Evolutionary conservation across 2,888 invertebrate species (phyloP).

Genomic region (Synergus umbraculus): DNA sequence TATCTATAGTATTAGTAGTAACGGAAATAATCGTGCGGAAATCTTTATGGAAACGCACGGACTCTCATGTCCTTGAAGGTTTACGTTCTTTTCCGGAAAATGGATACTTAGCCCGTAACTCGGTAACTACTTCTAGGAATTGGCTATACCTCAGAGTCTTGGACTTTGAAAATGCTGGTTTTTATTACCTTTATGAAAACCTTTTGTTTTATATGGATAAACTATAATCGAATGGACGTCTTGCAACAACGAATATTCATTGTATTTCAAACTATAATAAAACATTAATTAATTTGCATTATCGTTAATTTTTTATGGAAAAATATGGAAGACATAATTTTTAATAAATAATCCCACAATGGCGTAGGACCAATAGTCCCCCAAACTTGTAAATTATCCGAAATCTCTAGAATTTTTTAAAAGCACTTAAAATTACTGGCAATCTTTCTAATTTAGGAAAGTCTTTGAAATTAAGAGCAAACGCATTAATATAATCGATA

Average conservation of each 20-base stretch:
- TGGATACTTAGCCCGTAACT: slow-evolving; percentile 28
- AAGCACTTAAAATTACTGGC: too few species aligned
- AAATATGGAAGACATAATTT: too few species aligned
- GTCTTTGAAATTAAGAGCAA: too few species aligned
- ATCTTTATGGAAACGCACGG: slow-evolving; percentile 26
- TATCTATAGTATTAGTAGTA: slow-evolving; percentile 2
- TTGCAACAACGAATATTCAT: not conserved
- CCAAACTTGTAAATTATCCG: too few species aligned
- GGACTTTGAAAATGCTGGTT: slow-evolving; percentile 4
- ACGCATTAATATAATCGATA: too few species aligned
- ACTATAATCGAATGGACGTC: not conserved
- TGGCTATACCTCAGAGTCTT: not conserved
- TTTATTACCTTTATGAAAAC: slow-evolving; percentile 8
- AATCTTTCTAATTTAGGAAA: too few species aligned
- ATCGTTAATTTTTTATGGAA: too few species aligned
- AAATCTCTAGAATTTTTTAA: too few species aligned
- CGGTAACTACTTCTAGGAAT: not conserved
- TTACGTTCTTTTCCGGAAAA: slow-evolving; percentile 34
- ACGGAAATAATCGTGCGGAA: slow-evolving; percentile 29
- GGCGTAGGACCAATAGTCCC: too few species aligned
- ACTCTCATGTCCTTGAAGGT: slow-evolving; percentile 24
- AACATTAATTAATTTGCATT: too few species aligned
- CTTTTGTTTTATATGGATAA: not conserved
- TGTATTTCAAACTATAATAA: too few species aligned
- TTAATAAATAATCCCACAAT: too few species aligned